phyloP scores from a whole-genome alignment of 2,113 vertebrate species.

The Silurus glanis region DNA sequence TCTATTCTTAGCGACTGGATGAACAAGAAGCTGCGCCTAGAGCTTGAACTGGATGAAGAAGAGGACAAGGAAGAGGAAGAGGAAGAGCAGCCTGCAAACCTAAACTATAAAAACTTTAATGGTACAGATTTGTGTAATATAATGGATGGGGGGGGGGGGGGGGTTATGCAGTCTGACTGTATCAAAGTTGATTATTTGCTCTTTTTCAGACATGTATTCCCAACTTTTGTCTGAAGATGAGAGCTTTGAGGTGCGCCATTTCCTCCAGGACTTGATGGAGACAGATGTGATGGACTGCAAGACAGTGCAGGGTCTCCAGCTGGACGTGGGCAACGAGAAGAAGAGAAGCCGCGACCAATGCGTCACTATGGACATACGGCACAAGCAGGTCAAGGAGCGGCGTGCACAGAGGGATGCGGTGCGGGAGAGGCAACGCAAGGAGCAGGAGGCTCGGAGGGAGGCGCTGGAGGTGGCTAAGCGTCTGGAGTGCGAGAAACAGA shows the following conservation, averaged over 20 bases:
- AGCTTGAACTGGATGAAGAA: constrained; percentile 74
- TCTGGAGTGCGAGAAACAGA: constrained; percentile 73
- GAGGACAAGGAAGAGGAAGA: constrained; percentile 58
- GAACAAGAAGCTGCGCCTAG: constrained; percentile 76
- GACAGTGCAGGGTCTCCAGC: constrained; percentile 70
- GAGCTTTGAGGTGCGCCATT: constrained; percentile 72
- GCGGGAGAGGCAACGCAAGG: constrained; percentile 70
- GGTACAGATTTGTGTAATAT: constrained; percentile 70
- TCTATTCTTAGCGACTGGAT: constrained; percentile 84
- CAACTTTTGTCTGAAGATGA: constrained; percentile 82
- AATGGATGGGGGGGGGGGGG: neutral
- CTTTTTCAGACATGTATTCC: constrained; percentile 79
- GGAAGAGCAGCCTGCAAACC: constrained; percentile 33
- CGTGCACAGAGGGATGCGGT: constrained; percentile 74
- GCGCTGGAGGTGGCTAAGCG: constrained; percentile 73
- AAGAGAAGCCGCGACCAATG: constrained; percentile 75
- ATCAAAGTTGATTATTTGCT: neutral
- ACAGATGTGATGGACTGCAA: constrained; percentile 74
- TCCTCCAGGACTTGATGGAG: constrained; percentile 85
- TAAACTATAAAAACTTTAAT: constrained; percentile 77
- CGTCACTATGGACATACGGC: constrained; percentile 88
- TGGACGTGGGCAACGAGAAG: constrained; percentile 64
- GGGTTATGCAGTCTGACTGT: too few species aligned
- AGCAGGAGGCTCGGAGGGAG: constrained; percentile 68
- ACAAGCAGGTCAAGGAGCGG: constrained; percentile 89